Evolutionary conservation across 2,888 invertebrate species (phyloP), one percentile per base, ranked within the genome.

Genomic region (Hemistola chrysoprasaria): DNA sequence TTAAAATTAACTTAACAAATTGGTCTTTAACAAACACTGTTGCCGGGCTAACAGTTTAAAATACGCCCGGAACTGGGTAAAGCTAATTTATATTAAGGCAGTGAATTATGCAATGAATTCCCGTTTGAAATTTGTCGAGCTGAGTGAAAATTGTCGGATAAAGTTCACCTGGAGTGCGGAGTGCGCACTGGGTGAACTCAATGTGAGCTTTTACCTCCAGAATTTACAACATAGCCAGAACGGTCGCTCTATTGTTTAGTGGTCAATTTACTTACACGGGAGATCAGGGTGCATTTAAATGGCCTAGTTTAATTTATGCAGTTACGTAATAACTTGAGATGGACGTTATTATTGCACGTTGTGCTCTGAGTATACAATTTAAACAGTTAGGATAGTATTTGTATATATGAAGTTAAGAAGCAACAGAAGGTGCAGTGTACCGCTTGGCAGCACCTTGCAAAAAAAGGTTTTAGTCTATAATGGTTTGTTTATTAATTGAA

Each of bases 101-200:
- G 66, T 73, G 68, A 76, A 77, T 78, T 74, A 73, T 74, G 67
- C 72, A 71, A 71, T 71, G 70, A 74, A 73, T 75, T 73, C 58
- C 60, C 59, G 50, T 60, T 59, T 58, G 64, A 64, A 66, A 68
- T 73, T 69, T 67, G 61, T 56, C 57, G 59, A 58, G 57, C 59
- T 64, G 51, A 62, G 60, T 64, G 68, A 65, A 66, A 71, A 70
- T 64, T 63, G 43, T 29, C 37, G 40, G 22, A 63, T 71, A 68
- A 65, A 59, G 62, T 53, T 59, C 53, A 64, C 63, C 61, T 65
- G 53, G 46, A 40, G 34, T 39, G 26, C 39, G 28, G 46, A 40
- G 46, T 34, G 38, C 39, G 32, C 36, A 28, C 20, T 25, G 22
- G 25, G 33, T 30, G 35, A 29, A 23, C 32, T 20, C 3, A 24